Conservation (phyloP, 2,797 vertebrate genomes). For the Sebastes minor region DNA sequence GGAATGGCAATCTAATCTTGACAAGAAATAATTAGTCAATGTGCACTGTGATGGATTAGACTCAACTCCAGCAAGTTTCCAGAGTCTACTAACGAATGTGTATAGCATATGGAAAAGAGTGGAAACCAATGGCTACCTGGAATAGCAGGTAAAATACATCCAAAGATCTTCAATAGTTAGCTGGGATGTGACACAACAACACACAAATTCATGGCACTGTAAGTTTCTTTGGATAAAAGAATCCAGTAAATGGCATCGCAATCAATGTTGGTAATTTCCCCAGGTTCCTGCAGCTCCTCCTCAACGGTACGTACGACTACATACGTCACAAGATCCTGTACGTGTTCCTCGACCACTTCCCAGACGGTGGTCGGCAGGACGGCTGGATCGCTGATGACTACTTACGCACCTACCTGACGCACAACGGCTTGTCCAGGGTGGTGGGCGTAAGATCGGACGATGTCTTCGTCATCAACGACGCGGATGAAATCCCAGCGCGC, state of each 20-base stretch:
- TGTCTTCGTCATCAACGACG: constrained; percentile 96
- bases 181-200: background rate
- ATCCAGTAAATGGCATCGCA: background rate
- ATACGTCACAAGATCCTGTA: constrained; percentile 95
- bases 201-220: background rate
- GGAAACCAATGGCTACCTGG: background rate
- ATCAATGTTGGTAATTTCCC: background rate
- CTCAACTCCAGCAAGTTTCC: background rate
- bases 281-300: constrained; percentile 89
- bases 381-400: constrained; percentile 99
- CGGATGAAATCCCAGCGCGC: constrained; percentile 93
- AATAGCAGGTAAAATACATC: background rate
- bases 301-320: constrained; percentile 94
- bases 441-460: constrained; percentile 86
- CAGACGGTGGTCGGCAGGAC: constrained; percentile 92
- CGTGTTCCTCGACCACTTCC: constrained; percentile 97
- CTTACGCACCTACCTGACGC: constrained; percentile 94
- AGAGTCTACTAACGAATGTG: background rate
- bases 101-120: background rate
- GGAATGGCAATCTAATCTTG: too few species aligned
- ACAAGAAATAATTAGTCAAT: background rate
- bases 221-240: background rate
- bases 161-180: background rate
- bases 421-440: constrained; percentile 88
- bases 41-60: background rate